Evolutionary conservation across 2,888 invertebrate genomes (phyloP).

Genomic region (Eumacrocentrus americanus): DNA sequence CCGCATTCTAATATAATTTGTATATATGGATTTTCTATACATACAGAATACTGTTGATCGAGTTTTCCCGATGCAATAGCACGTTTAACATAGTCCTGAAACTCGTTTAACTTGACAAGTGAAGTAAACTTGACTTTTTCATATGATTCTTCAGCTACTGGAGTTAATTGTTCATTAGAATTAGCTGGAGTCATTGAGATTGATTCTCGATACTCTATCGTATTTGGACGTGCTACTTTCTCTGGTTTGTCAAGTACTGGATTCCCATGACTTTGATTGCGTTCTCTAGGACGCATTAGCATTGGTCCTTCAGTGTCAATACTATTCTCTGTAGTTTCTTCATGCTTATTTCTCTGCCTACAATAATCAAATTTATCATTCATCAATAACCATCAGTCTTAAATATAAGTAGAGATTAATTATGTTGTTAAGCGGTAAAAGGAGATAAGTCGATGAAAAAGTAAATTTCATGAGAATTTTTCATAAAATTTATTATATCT

Average conservation of each 20-base stretch:
- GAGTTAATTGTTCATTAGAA: not conserved
- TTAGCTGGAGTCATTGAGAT: constrained; percentile 2
- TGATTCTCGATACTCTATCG: constrained; percentile 10
- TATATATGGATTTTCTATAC: too few species aligned
- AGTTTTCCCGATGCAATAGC: constrained; percentile 52
- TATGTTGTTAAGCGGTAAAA: too few species aligned
- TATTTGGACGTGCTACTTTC: not conserved
- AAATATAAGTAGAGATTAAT: too few species aligned
- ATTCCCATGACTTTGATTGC: not conserved
- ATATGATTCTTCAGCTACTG: not conserved
- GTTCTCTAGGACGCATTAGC: not conserved
- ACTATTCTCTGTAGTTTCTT: not conserved
- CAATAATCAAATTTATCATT: not conserved
- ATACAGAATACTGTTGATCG: constrained; percentile 54
- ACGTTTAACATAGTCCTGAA: constrained; percentile 57
- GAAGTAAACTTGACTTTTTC: constrained; percentile 1
- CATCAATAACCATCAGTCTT: too few species aligned
- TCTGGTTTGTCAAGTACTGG: not conserved
- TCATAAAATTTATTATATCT: too few species aligned
- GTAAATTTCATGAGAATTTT: too few species aligned
- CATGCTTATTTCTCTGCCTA: not conserved
- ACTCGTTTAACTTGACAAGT: constrained; percentile 52
- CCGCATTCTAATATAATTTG: too few species aligned
- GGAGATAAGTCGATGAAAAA: too few species aligned
- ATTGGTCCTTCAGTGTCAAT: not conserved